A percentile compares a stretch with the other conserved stretches of the same genome.
These are phyloP conservation scores for Rhinopomastus cyanomelas DNA, from an alignment of 2,113 vertebrate genomes.

Conservation along the genomic window DNA sequence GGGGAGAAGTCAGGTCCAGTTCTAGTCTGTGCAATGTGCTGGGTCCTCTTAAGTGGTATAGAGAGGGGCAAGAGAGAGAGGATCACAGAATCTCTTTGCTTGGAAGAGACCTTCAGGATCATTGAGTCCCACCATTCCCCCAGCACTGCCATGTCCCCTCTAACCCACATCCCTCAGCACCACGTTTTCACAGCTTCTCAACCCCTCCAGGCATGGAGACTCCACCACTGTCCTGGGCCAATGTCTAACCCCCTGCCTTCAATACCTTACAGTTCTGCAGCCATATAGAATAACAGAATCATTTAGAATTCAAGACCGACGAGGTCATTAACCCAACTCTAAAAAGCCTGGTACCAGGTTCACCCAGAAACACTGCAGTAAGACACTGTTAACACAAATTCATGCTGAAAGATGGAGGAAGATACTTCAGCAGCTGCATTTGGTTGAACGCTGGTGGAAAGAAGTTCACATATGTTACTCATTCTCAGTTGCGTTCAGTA, in stretches of 20 bases:
- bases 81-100: no score
- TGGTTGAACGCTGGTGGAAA: not conserved
- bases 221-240: no score
- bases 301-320: no score
- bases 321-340: no score
- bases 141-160: no score
- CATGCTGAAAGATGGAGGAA: not conserved
- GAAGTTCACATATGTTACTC: not conserved
- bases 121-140: no score
- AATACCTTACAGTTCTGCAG: no score
- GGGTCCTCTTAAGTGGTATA: rapidly evolving
- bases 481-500: rapidly evolving
- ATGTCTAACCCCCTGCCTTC: no score
- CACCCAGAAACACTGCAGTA: not conserved
- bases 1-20: not conserved
- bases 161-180: no score
- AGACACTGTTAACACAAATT: rapidly evolving
- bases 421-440: not conserved
- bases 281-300: rapidly evolving
- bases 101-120: no score
- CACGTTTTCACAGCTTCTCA: no score
- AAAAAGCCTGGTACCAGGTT: not conserved
- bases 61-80: not conserved
- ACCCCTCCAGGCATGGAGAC: no score
- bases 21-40: not conserved